phyloP scores from a whole-genome alignment of 2,113 vertebrate species.

The Xiphias gladius region DNA sequence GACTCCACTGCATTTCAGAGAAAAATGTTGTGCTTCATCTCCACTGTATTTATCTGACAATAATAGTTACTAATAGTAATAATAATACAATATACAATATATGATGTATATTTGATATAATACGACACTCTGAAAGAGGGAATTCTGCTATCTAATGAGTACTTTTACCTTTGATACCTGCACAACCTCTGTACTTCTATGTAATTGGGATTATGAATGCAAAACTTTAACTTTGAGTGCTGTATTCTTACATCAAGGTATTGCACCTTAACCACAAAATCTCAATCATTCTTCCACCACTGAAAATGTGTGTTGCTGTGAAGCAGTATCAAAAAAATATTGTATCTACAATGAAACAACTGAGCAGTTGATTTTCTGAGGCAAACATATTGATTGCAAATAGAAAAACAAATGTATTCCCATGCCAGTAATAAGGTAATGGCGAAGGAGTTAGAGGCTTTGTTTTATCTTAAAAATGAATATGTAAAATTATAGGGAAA shows the following conservation, averaged over 20 bases:
- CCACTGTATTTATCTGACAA: background rate
- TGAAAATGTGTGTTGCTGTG: background rate
- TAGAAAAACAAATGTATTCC: background rate
- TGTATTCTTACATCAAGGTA: background rate
- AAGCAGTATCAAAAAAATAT: background rate
- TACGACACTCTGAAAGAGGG: too few species aligned
- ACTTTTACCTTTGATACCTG: background rate
- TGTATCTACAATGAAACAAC: background rate
- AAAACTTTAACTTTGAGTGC: background rate
- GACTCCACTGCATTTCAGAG: background rate
- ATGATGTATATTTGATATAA: too few species aligned
- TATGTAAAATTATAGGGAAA: background rate
- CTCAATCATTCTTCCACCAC: background rate
- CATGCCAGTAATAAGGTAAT: background rate
- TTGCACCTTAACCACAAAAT: background rate
- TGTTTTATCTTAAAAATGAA: background rate
- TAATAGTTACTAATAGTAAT: background rate
- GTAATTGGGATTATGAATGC: background rate
- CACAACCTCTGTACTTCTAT: background rate
- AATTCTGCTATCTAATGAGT: background rate
- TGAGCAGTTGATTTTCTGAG: background rate
- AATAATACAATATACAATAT: background rate
- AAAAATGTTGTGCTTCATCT: background rate
- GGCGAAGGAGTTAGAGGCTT: background rate
- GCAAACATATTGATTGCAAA: background rate